These are phyloP conservation scores for Trissolcus basalis DNA, from an alignment of 1,140 invertebrate genomes.

Conservation along the genomic window DNA sequence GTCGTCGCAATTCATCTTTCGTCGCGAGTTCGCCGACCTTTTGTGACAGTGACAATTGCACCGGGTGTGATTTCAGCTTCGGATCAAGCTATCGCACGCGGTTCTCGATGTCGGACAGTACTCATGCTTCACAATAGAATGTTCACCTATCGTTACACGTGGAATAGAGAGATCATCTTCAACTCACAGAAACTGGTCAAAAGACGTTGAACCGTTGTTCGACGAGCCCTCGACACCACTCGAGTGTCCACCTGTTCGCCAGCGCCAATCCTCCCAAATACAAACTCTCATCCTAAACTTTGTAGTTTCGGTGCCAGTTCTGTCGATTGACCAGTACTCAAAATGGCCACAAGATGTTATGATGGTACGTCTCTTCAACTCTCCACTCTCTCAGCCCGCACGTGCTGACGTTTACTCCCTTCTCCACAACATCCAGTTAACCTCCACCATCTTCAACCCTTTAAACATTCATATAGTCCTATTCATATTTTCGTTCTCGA, in stretches of 20 bases:
- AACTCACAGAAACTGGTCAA: conserved; percentile 92
- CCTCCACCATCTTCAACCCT: not conserved
- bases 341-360: conserved; percentile 54
- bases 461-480: no score
- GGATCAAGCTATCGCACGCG: conserved; percentile 58
- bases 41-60: not conserved
- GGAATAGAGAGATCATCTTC: conserved; percentile 92
- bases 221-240: conserved; percentile 19
- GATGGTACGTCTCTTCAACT: conserved; percentile 40
- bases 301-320: conserved; percentile 1
- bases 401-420: conserved; percentile 8
- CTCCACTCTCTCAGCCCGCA: conserved; percentile 8
- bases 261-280: not conserved
- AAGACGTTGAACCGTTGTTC: conserved; percentile 80
- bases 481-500: no score
- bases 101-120: conserved; percentile 75
- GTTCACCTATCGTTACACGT: conserved; percentile 90
- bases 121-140: conserved; percentile 77
- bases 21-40: not conserved
- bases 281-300: not conserved
- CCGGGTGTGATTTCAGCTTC: conserved; percentile 63
- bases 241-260: conserved; percentile 27
- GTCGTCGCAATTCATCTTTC: not conserved
- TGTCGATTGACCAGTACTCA: conserved; percentile 16
- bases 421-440: not conserved